These are phyloP conservation scores for Eupithecia tripunctaria DNA, from an alignment of 2,888 invertebrate species.

Conservation along the genomic window DNA sequence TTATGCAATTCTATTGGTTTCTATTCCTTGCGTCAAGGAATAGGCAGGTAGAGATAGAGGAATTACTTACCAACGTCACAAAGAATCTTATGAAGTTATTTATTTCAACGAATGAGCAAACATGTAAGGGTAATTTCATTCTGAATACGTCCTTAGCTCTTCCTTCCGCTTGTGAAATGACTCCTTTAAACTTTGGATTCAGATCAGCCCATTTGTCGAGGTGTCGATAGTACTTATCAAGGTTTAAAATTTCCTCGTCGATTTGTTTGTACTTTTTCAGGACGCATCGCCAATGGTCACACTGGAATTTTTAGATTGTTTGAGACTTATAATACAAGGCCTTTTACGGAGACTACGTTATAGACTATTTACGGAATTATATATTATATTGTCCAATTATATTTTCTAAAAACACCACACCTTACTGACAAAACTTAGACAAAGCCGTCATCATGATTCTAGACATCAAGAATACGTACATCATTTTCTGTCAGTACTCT, in stretches of 20 bases:
- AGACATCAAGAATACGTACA: too few relatives aligned
- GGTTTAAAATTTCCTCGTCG: constrained; percentile 45
- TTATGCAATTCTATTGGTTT: background rate
- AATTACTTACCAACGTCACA: constrained; percentile 54
- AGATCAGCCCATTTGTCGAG: constrained; percentile 65
- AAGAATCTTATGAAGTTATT: constrained; percentile 61
- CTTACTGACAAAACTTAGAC: too few relatives aligned
- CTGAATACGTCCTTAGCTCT: constrained; percentile 54
- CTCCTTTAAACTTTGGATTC: constrained; percentile 58
- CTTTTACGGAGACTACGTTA: too few relatives aligned
- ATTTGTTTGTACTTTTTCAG: constrained; percentile 60
- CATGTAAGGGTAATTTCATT: constrained; percentile 51
- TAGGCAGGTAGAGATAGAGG: background rate
- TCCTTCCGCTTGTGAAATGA: constrained; percentile 57
- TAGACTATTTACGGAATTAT: too few relatives aligned
- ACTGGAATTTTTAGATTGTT: constrained; percentile 57
- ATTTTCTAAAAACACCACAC: too few relatives aligned
- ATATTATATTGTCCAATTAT: too few relatives aligned
- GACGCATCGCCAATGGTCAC: constrained; percentile 62
- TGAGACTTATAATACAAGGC: background rate
- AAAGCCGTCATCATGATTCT: too few relatives aligned
- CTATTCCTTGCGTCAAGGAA: background rate
- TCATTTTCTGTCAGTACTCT: constrained; percentile 23
- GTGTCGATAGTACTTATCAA: constrained; percentile 61
- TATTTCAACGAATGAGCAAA: constrained; percentile 56